Evolutionary conservation across 2,888 invertebrate genomes (phyloP).

Genomic region (Drosophila meridionalis): DNA sequence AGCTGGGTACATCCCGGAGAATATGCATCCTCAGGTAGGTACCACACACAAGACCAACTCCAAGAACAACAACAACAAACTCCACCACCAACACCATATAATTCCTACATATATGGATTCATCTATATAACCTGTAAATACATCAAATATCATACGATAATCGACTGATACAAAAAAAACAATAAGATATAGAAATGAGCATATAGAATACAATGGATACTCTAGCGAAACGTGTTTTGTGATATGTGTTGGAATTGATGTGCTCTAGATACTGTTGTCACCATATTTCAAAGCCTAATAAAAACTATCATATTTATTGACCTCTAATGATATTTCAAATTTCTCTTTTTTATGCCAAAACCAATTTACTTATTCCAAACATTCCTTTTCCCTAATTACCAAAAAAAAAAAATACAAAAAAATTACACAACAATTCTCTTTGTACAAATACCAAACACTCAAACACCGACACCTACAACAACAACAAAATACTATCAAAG

Average conservation of each 20-base stretch:
- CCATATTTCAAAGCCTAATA: constrained; percentile 53
- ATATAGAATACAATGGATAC: constrained; percentile 39
- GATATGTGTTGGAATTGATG: constrained; percentile 63
- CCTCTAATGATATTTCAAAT: constrained; percentile 70
- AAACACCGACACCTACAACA: constrained; percentile 49
- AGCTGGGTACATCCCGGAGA: constrained; percentile 99
- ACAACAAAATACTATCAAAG: constrained; percentile 86
- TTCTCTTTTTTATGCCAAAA: constrained; percentile 73
- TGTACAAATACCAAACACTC: constrained; percentile 38
- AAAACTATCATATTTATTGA: constrained; percentile 50
- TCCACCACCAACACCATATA: constrained; percentile 69
- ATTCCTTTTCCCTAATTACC: constrained; percentile 13
- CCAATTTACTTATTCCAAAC: constrained; percentile 53
- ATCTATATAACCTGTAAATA: constrained; percentile 84
- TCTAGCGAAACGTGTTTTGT: constrained; percentile 44
- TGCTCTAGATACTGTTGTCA: constrained; percentile 59
- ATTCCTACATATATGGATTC: constrained; percentile 82
- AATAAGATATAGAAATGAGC: constrained; percentile 21
- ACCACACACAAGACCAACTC: constrained; percentile 69
- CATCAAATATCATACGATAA: constrained; percentile 80
- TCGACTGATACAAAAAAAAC: constrained; percentile 51
- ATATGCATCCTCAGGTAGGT: constrained; percentile 98
- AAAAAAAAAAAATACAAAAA: constrained; percentile 10
- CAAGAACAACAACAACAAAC: constrained; percentile 56
- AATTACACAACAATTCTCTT: constrained; percentile 17